phyloP scores from a whole-genome alignment of 2,113 vertebrate species.

The Theristicus caerulescens region DNA sequence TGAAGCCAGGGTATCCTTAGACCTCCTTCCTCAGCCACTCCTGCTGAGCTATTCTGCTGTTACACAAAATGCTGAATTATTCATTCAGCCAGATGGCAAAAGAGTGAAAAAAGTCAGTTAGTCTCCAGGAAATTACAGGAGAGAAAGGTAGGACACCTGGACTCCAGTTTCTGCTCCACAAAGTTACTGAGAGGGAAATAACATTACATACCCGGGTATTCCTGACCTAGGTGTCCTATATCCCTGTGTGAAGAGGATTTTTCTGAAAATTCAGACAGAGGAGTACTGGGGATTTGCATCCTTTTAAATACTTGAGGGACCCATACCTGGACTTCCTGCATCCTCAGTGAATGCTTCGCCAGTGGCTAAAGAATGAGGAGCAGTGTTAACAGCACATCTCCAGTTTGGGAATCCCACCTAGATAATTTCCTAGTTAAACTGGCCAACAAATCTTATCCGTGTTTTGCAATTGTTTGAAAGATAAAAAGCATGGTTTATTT shows the following conservation, averaged over 20 bases:
- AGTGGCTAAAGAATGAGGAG: neutral
- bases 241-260: neutral
- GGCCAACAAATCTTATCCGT: neutral
- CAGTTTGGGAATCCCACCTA: neutral
- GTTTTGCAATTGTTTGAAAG: neutral
- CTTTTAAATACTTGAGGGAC: neutral
- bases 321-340: neutral
- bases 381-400: neutral
- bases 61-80: constrained; percentile 4
- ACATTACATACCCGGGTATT: neutral
- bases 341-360: neutral
- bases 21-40: neutral
- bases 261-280: neutral
- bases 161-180: neutral
- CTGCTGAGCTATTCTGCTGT: neutral
- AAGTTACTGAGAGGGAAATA: neutral
- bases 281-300: neutral
- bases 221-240: neutral
- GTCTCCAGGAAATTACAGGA: neutral
- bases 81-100: constrained; percentile 30
- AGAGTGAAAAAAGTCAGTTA: neutral
- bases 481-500: neutral
- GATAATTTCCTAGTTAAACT: neutral
- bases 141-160: neutral
- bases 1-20: neutral